phyloP scores from a whole-genome alignment of 23 tunicate species.

The Pegea sp. region DNA sequence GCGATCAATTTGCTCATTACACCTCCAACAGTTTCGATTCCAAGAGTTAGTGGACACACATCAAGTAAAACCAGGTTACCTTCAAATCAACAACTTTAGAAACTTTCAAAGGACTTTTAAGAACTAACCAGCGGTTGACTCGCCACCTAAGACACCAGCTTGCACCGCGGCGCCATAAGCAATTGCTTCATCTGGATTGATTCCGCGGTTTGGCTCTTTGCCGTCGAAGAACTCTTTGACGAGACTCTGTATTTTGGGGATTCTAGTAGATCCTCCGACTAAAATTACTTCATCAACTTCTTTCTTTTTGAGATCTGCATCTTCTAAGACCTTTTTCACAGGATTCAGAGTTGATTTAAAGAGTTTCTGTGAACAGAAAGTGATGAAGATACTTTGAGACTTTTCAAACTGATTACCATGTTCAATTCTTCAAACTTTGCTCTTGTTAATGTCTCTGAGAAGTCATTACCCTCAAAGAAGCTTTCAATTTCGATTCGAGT shows the following conservation, averaged over 20 bases:
- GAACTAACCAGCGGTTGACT: conserved; percentile 53
- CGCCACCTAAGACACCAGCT: conserved; percentile 95
- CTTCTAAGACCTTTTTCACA: conserved; percentile 78
- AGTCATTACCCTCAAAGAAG: conserved; percentile 21
- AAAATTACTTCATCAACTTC: conserved; percentile 91
- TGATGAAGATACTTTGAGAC: no score
- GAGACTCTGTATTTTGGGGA: conserved; percentile 78
- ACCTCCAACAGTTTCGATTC: conserved; percentile 99
- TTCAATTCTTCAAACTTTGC: conserved; percentile 28
- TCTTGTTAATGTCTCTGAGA: conserved; percentile 13
- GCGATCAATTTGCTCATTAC: conserved; percentile 93
- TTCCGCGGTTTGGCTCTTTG: conserved; percentile 89
- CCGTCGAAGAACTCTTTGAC: conserved; percentile 88
- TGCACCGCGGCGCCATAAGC: conserved; percentile 99
- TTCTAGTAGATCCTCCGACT: conserved; percentile 99
- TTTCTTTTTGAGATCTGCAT: conserved; percentile 42
- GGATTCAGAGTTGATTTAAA: conserved; percentile 72
- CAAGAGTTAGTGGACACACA: conserved; percentile 88
- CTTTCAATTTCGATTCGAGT: conserved; percentile 25
- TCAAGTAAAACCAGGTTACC: conserved; percentile 84
- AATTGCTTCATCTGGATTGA: conserved; percentile 98
- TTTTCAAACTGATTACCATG: conserved; percentile 18
- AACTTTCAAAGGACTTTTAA: background rate
- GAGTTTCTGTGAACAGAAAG: conserved; percentile 23
- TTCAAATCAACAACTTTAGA: conserved; percentile 3